Evolutionary conservation across 2,888 invertebrate species (phyloP), one percentile per base, ranked within the genome.

Genomic region (Theristus sp.): DNA sequence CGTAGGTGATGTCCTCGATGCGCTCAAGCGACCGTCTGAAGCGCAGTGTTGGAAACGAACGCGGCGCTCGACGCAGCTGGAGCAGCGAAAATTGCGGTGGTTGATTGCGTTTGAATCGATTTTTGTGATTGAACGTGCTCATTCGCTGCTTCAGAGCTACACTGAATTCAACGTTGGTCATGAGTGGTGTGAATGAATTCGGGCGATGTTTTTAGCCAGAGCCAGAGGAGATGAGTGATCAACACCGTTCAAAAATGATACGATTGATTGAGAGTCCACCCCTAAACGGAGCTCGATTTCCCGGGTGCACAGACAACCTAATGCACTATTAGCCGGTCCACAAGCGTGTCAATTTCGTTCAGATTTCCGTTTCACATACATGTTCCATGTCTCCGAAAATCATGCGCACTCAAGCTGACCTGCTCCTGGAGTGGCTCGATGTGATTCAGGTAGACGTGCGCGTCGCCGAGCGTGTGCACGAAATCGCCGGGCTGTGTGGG

Each of bases 391-490:
- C n/a, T n/a, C n/a, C n/a, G n/a, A n/a, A n/a, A n/a, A n/a, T n/a
- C n/a, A n/a, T n/a, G n/a, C n/a, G n/a, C n/a, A n/a, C n/a, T n/a
- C n/a, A n/a, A n/a, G n/a, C n/a, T n/a, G 62, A 78, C 78, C 77
- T 96, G 94, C 67, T 83, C 81, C 70, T 84, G 80, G 1, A 96
- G 76, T 0, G 89, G 84, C 60, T 86, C 84, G 28, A 89, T 78
- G 73, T 98, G 96, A 74, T 89, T 93, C 17, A 82, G 75, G 73
- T 96, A 98, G 1, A 98, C 84, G 77, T 96, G 96, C 52, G 89
- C 85, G 76, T 98, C 96, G 20, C 96, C 96, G 66, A 91, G 80
- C 0, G 89, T 87, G 75, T 94, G 93, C 1, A 96, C 80, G 73
- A 98, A 90, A 65, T 94, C 93, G 46, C 88, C 90, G 57, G 90